A percentile compares a stretch with the other conserved stretches of the same genome.
These are phyloP conservation scores for Pseudorectes ferrugineus DNA, from an alignment of 2,113 vertebrate genomes.

Conservation along the genomic window DNA sequence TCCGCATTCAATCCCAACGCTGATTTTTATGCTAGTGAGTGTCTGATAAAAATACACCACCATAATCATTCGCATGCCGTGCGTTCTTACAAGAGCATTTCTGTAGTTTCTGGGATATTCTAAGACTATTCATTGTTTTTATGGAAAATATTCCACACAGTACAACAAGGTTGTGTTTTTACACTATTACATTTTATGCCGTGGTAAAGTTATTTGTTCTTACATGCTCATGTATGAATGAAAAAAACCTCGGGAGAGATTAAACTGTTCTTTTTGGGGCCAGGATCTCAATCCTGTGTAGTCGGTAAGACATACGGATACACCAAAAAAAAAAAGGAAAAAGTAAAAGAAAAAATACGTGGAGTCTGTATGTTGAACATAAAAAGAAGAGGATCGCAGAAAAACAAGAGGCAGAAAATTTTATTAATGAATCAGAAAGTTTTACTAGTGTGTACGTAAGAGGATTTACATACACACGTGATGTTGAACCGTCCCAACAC, in stretches of 20 bases:
- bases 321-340: rapidly evolving
- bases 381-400: neutral
- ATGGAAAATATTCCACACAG: neutral
- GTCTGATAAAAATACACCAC: neutral
- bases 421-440: neutral
- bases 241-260: neutral
- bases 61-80: rapidly evolving
- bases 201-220: neutral
- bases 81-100: neutral
- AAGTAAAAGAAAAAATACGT: neutral
- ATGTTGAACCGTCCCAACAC: rapidly evolving
- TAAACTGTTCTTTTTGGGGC: neutral
- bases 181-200: neutral
- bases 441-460: neutral
- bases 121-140: neutral
- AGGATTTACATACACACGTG: neutral
- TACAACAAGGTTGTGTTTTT: neutral
- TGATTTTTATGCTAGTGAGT: neutral
- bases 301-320: neutral
- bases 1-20: neutral
- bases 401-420: neutral
- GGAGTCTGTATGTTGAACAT: neutral
- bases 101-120: neutral
- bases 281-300: too few species aligned
- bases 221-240: rapidly evolving